Conservation (phyloP, 1,140 invertebrate species). For the Drosophila seguyi region DNA sequence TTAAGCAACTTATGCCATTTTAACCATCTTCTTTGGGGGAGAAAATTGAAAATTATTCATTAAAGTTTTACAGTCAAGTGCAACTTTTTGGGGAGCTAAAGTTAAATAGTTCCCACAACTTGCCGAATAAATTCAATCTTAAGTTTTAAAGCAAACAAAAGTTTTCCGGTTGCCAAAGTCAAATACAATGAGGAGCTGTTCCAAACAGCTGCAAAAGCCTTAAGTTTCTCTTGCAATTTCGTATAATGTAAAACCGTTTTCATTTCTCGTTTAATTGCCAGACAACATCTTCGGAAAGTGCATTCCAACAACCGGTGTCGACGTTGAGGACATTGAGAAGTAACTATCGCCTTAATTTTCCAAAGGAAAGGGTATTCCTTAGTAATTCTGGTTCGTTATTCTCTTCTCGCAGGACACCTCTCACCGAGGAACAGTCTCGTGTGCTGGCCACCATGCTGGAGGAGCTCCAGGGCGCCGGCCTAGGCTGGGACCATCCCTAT, state of each 20-base stretch:
- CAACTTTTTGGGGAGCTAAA: constrained; percentile 3
- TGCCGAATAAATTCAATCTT: constrained; percentile 1
- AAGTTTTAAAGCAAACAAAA: constrained; percentile 14
- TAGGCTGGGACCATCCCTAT: constrained; percentile 85
- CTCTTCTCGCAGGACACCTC: constrained; percentile 60
- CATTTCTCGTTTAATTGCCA: constrained; percentile 85
- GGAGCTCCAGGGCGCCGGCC: constrained; percentile 83
- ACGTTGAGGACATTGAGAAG: constrained; percentile 88
- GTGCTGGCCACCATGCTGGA: constrained; percentile 83
- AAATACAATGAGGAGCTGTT: background rate
- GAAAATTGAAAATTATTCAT: background rate
- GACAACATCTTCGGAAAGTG: constrained; percentile 94
- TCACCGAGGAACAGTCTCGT: constrained; percentile 82
- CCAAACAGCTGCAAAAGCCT: background rate
- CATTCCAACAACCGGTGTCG: constrained; percentile 88
- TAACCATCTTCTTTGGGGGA: no score
- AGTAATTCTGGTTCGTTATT: background rate
- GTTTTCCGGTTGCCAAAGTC: background rate
- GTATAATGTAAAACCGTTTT: background rate
- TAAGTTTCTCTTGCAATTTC: no score
- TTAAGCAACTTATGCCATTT: background rate
- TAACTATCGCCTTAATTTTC: constrained; percentile 71
- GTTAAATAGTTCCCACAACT: background rate
- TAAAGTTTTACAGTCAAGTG: background rate
- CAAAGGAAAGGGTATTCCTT: background rate